These are phyloP conservation scores for Eristalis tenax DNA, from an alignment of 2,888 invertebrate genomes.

Conservation along the genomic window DNA sequence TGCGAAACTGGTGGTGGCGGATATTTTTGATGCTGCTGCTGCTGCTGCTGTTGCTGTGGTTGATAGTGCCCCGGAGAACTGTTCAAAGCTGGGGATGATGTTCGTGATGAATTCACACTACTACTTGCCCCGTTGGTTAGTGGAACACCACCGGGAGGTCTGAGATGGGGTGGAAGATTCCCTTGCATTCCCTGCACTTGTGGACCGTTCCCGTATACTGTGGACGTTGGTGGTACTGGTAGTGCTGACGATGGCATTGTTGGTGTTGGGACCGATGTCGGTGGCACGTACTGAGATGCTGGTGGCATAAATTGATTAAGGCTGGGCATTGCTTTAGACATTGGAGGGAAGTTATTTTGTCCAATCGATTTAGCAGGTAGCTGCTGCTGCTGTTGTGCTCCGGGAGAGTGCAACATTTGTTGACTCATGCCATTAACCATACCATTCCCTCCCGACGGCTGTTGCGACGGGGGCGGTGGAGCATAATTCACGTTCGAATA, in stretches of 20 bases:
- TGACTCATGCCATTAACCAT: conserved; percentile 75
- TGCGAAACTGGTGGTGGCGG: conserved; percentile 26
- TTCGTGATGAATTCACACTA: conserved; percentile 80
- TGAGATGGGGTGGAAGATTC: conserved; percentile 75
- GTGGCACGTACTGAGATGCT: conserved; percentile 31
- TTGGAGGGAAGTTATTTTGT: conserved; percentile 74
- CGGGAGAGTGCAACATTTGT: conserved; percentile 54
- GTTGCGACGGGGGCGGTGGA: conserved; percentile 68
- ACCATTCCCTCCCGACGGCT: conserved; percentile 67
- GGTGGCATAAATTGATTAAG: conserved; percentile 75
- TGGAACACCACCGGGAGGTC: conserved; percentile 73
- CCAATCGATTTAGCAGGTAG: conserved; percentile 73
- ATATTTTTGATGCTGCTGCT: conserved; percentile 52
- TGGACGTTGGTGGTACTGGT: conserved; percentile 33
- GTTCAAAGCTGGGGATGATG: conserved; percentile 77
- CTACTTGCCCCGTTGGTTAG: conserved; percentile 75
- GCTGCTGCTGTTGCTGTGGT: conserved; percentile 51
- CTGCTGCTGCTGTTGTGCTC: conserved; percentile 55
- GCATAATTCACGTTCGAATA: conserved; percentile 73
- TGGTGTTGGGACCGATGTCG: conserved; percentile 17
- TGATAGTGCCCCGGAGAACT: conserved; percentile 62
- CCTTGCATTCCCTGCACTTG: conserved; percentile 65
- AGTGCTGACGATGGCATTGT: conserved; percentile 31
- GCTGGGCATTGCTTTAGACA: conserved; percentile 53
- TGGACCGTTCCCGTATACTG: conserved; percentile 53